phyloP scores from a whole-genome alignment of 2,113 vertebrate species.

The Triplophysa dalaica region DNA sequence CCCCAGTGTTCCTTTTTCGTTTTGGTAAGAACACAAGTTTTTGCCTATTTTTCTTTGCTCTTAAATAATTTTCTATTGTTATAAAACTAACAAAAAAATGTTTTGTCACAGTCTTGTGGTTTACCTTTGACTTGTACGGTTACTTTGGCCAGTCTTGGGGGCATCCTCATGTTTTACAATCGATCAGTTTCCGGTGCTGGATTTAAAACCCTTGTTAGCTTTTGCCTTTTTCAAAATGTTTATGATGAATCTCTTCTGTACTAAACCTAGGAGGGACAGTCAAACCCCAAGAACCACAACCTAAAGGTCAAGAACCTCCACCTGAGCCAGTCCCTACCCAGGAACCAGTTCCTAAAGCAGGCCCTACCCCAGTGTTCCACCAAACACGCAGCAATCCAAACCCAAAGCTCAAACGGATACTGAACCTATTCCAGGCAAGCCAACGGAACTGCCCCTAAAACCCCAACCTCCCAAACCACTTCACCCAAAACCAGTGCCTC shows the following conservation, averaged over 20 bases:
- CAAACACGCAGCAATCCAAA: constrained; percentile 84
- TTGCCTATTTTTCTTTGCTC: constrained; percentile 53
- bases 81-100: neutral
- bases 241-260: constrained; percentile 79
- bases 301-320: constrained; percentile 83
- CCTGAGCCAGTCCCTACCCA: constrained; percentile 77
- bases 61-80: constrained; percentile 21
- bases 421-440: constrained; percentile 76
- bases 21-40: constrained; percentile 56
- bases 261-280: constrained; percentile 88
- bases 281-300: constrained; percentile 87
- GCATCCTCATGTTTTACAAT: constrained; percentile 43
- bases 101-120: constrained; percentile 12
- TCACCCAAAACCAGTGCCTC: constrained; percentile 83
- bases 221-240: constrained; percentile 57
- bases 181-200: constrained; percentile 64
- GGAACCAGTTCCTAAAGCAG: constrained; percentile 66
- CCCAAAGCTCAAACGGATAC: constrained; percentile 80
- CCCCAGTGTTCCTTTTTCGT: constrained; percentile 24
- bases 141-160: constrained; percentile 57
- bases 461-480: constrained; percentile 74
- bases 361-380: constrained; percentile 71
- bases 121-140: constrained; percentile 54
- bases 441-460: constrained; percentile 81
- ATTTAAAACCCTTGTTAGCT: constrained; percentile 56